phyloP scores from a whole-genome alignment of 2,888 invertebrate genomes.

The Eudemis profundana region DNA sequence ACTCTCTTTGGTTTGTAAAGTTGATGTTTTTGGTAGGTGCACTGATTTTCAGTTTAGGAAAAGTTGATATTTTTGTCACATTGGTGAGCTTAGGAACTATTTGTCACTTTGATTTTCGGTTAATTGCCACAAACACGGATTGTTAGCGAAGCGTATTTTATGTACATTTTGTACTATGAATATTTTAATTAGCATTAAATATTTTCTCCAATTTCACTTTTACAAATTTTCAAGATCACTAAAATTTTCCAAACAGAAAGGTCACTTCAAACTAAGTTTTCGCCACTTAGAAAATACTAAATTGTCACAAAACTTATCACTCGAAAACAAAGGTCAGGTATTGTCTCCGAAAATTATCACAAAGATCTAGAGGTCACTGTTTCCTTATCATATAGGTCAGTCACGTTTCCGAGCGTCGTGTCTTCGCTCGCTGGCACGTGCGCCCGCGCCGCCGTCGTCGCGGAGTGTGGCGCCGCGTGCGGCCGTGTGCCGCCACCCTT shows the following conservation, averaged over 20 bases:
- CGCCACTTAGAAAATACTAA: too few species aligned
- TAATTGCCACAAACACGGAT: too few species aligned
- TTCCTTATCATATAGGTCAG: conserved; percentile 21
- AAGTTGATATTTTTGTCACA: too few species aligned
- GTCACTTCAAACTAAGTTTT: too few species aligned
- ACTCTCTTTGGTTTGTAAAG: neutral
- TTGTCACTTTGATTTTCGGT: too few species aligned
- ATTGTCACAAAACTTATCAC: neutral
- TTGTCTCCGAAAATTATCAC: neutral
- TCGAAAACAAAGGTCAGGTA: too few species aligned
- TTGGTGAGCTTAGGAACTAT: too few species aligned
- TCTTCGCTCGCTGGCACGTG: conserved; percentile 64
- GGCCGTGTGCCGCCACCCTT: conserved; percentile 78
- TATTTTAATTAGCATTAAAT: neutral
- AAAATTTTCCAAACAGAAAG: too few species aligned
- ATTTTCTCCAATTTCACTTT: neutral
- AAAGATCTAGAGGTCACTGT: conserved; percentile 24
- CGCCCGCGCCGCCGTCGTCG: conserved; percentile 79
- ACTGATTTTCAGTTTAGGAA: too few species aligned
- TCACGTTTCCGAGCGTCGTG: conserved; percentile 28
- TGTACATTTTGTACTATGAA: too few species aligned
- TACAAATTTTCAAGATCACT: neutral
- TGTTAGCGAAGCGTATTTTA: too few species aligned
- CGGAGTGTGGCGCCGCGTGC: conserved; percentile 82
- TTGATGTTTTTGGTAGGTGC: neutral